These are phyloP conservation scores for Tenthredo amoena DNA, from an alignment of 2,888 invertebrate genomes.

Conservation along the genomic window DNA sequence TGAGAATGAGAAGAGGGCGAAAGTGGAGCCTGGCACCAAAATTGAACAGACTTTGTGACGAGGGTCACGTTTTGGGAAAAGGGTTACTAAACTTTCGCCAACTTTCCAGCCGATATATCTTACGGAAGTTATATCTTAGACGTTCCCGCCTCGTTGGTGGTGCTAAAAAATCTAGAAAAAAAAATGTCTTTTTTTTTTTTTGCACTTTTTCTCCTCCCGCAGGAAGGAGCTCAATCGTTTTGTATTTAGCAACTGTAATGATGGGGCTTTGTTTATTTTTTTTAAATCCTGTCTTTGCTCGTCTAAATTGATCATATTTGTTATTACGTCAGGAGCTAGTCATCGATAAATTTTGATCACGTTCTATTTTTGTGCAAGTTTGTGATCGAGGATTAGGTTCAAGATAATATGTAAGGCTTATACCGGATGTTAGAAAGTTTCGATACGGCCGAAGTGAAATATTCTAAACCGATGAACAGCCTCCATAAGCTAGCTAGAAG, in stretches of 20 bases:
- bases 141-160: not conserved
- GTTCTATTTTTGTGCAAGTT: not conserved
- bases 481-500: slow-evolving; percentile 26
- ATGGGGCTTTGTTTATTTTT: not conserved
- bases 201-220: not conserved
- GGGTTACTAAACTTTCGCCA: slow-evolving; percentile 49
- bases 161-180: not conserved
- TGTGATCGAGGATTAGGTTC: not conserved
- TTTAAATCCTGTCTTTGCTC: not conserved
- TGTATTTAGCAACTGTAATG: not conserved
- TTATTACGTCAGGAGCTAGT: not conserved
- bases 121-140: not conserved
- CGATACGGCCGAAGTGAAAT: not conserved
- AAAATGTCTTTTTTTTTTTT: not conserved
- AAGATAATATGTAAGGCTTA: not conserved
- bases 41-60: slow-evolving; percentile 50
- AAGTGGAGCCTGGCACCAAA: slow-evolving; percentile 23
- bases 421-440: slow-evolving; percentile 8
- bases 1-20: not conserved
- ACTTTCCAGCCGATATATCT: slow-evolving; percentile 39
- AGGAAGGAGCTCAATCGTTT: not conserved
- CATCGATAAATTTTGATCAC: not conserved
- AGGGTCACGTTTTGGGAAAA: slow-evolving; percentile 50
- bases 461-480: slow-evolving; percentile 42
- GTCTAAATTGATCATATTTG: not conserved